Conservation (phyloP, 2,113 vertebrate genomes). For the Limnothrissa miodon region DNA sequence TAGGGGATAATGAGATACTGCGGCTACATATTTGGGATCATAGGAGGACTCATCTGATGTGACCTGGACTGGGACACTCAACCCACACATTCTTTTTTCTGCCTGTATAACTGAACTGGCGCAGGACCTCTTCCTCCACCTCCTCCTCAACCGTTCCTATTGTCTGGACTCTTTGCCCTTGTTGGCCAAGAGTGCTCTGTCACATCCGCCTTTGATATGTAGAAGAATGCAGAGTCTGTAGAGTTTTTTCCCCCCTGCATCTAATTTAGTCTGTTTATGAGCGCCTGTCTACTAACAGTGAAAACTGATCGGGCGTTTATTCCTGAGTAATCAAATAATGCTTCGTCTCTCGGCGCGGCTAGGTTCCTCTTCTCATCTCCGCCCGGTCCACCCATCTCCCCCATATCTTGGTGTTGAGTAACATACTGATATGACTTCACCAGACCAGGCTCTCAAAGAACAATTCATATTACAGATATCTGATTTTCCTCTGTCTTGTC, state of each 20-base stretch:
- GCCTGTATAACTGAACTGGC: background rate
- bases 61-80: conserved; percentile 12
- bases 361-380: conserved; percentile 8
- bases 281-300: background rate
- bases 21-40: conserved; percentile 19
- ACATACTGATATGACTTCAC: background rate
- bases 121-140: background rate
- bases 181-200: background rate
- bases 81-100: background rate
- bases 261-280: conserved; percentile 8
- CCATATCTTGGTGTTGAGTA: conserved; percentile 9
- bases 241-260: background rate
- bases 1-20: conserved; percentile 28
- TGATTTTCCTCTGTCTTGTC: background rate
- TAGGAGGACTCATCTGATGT: conserved; percentile 29
- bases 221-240: background rate
- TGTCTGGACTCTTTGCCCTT: background rate
- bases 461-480: conserved; percentile 11
- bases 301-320: conserved; percentile 13
- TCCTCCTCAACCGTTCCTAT: background rate
- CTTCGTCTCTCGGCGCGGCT: background rate
- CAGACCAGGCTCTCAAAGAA: background rate
- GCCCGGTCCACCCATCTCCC: conserved; percentile 6
- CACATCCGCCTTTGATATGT: background rate
- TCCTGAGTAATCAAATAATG: conserved; percentile 27